Percentiles rank a stretch among this genome's conserved stretches.
phyloP scores from a whole-genome alignment of 2,797 vertebrate species.

The Etheostoma nigrum region DNA sequence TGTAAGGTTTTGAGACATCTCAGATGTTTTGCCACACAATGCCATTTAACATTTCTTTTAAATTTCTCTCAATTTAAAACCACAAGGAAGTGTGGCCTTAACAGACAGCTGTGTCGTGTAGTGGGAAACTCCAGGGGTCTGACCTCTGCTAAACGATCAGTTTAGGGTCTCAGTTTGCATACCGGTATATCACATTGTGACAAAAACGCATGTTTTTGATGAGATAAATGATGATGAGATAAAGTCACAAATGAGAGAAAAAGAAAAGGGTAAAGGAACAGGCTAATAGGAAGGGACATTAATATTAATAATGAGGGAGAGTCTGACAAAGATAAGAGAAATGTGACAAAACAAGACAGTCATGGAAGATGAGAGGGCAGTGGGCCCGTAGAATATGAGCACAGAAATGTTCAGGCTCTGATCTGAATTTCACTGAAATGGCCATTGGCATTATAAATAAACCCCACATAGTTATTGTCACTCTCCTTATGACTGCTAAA shows the following conservation, averaged over 20 bases:
- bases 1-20: conserved; percentile 44
- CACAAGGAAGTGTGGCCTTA: conserved; percentile 6
- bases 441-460: conserved; percentile 17
- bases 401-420: neutral
- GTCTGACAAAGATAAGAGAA: conserved; percentile 1
- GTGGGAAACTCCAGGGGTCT: conserved; percentile 25
- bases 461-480: neutral
- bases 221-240: neutral
- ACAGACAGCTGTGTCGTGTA: conserved; percentile 40
- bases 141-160: conserved; percentile 45
- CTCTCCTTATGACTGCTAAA: conserved; percentile 15
- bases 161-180: conserved; percentile 36
- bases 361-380: neutral
- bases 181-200: conserved; percentile 4
- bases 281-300: neutral
- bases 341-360: conserved; percentile 7
- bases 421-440: conserved; percentile 14
- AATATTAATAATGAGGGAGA: conserved; percentile 5
- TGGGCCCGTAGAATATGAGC: neutral
- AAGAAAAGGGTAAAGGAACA: neutral
- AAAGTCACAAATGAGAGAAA: conserved; percentile 2
- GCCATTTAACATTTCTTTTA: conserved; percentile 14
- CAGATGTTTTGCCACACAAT: conserved; percentile 18
- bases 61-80: conserved; percentile 36
- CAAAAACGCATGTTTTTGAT: conserved; percentile 16